A percentile compares a stretch with the other conserved stretches of the same genome.
Conservation (phyloP, 2,888 invertebrate genomes). For the Clivina fossor region DNA sequence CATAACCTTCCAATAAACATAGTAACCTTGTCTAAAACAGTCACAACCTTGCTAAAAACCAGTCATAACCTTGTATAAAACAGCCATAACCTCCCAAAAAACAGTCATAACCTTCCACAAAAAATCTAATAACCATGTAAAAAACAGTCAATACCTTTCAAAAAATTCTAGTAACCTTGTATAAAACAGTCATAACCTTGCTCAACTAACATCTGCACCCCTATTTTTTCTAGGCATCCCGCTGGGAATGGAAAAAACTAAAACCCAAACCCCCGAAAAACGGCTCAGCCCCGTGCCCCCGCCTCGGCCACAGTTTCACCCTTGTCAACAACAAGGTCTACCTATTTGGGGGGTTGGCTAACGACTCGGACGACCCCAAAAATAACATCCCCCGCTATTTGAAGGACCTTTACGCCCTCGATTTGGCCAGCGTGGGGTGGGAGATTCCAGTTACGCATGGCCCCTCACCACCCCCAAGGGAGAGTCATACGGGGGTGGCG, state of each 20-base stretch:
- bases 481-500: slow-evolving; percentile 95
- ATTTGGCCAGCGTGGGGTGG: slow-evolving; percentile 82
- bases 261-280: slow-evolving; percentile 87
- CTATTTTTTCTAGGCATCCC: slow-evolving; percentile 67
- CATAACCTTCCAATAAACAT: too few relatives aligned
- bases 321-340: slow-evolving; percentile 91
- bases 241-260: slow-evolving; percentile 98
- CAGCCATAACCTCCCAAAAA: too few relatives aligned
- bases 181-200: too few relatives aligned
- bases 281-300: slow-evolving; percentile 86
- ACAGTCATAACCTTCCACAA: too few relatives aligned
- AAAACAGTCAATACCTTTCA: too few relatives aligned
- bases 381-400: slow-evolving; percentile 96
- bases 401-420: slow-evolving; percentile 93
- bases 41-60: too few relatives aligned
- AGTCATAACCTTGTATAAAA: too few relatives aligned
- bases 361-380: slow-evolving; percentile 97
- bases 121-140: too few relatives aligned
- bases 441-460: slow-evolving; percentile 90
- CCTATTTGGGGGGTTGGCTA: slow-evolving; percentile 96
- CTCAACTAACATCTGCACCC: too few relatives aligned
- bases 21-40: too few relatives aligned
- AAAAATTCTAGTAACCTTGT: too few relatives aligned
- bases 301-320: slow-evolving; percentile 97
- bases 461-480: slow-evolving; percentile 88